A percentile compares a stretch with the other conserved stretches of the same genome.
phyloP scores from a whole-genome alignment of 2,797 vertebrate genomes.

The Mormyrops boulengeri region DNA sequence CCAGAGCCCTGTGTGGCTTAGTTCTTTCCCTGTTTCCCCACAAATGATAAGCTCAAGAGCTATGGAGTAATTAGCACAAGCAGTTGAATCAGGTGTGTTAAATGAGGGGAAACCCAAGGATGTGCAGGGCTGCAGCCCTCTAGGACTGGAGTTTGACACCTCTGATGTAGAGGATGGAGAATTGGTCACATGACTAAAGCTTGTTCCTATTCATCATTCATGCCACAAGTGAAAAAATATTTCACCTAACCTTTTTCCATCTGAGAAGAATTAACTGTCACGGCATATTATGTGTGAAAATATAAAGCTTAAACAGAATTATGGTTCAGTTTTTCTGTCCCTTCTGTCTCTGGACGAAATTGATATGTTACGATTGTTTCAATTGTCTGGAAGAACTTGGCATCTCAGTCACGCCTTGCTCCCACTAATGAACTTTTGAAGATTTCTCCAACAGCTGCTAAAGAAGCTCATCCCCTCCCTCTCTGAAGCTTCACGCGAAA shows the following conservation, averaged over 20 bases:
- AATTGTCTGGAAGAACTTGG: not conserved
- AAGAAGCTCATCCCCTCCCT: not conserved
- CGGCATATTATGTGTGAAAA: not conserved
- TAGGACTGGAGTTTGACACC: not conserved
- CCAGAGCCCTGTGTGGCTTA: not conserved
- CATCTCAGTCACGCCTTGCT: not conserved
- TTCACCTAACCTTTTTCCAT: not conserved
- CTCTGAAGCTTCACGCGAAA: not conserved
- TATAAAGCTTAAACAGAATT: conserved; percentile 8
- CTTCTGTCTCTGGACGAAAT: not conserved
- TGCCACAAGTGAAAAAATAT: not conserved
- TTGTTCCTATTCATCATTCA: not conserved
- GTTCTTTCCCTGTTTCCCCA: not conserved
- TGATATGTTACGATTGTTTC: not conserved
- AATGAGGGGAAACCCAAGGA: not conserved
- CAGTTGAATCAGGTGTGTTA: not conserved
- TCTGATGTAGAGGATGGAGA: not conserved
- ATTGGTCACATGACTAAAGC: not conserved
- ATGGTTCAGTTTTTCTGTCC: conserved; percentile 3
- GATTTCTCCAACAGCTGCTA: not conserved
- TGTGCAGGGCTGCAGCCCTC: too few relatives aligned
- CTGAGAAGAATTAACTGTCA: not conserved
- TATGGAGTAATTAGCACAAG: not conserved
- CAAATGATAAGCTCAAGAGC: not conserved
- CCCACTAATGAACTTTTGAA: not conserved